These are phyloP conservation scores for Oryzias celebensis DNA, from an alignment of 2,113 vertebrate genomes.

Conservation along the genomic window DNA sequence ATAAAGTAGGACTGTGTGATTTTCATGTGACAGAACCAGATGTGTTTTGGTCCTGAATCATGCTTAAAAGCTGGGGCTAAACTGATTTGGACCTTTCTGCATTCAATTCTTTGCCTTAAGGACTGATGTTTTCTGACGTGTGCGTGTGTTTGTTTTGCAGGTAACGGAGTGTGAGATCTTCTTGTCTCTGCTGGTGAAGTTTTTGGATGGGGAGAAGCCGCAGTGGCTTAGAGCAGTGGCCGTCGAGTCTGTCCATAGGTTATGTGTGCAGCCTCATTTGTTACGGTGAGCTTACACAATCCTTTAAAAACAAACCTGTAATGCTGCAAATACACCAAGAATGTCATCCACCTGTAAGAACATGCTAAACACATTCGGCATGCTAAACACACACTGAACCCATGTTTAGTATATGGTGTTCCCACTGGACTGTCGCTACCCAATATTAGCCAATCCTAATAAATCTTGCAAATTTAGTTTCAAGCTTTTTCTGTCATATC, in stretches of 20 bases:
- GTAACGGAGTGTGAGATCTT: slow-evolving; percentile 99
- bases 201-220: slow-evolving; percentile 98
- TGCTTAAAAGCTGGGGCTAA: background rate
- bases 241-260: slow-evolving; percentile 94
- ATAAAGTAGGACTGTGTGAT: slow-evolving; percentile 16
- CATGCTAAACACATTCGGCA: no score
- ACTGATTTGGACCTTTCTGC: no score
- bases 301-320: background rate
- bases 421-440: no score
- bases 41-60: slow-evolving; percentile 43
- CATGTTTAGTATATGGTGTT: no score
- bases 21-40: slow-evolving; percentile 18
- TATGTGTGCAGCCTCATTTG: slow-evolving; percentile 96
- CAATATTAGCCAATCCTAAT: no score
- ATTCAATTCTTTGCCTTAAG: slow-evolving; percentile 23
- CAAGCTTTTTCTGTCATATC: no score
- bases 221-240: slow-evolving; percentile 98
- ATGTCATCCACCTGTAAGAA: no score
- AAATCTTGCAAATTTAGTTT: no score
- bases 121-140: slow-evolving; percentile 1
- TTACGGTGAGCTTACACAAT: slow-evolving; percentile 81
- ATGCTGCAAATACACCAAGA: background rate
- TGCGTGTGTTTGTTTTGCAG: slow-evolving; percentile 71
- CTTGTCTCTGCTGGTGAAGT: slow-evolving; percentile 95
- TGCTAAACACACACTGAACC: no score